Conservation (phyloP, 2,797 vertebrate species). For the Onychomys leucogaster region DNA sequence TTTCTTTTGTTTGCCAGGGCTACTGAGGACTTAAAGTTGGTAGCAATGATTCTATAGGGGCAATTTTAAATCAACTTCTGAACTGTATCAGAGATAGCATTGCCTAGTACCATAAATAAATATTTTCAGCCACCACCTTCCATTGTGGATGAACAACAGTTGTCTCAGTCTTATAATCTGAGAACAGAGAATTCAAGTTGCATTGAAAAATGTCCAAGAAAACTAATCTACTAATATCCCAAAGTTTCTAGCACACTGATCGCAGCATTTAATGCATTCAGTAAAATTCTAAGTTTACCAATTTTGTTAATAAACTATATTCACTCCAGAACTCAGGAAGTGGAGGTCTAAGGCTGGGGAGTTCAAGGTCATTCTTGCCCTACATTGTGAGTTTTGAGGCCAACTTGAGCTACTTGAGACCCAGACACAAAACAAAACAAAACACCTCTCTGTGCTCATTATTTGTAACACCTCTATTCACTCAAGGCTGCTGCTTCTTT, state of each 20-base stretch:
- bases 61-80: conserved; percentile 40
- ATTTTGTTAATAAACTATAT: not conserved
- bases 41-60: not conserved
- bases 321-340: not conserved
- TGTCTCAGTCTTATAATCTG: not conserved
- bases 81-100: not conserved
- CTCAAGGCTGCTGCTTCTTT: not conserved
- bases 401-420: not conserved
- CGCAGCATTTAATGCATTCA: not conserved
- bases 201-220: not conserved
- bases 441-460: not conserved
- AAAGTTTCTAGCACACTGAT: not conserved
- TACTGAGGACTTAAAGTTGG: not conserved
- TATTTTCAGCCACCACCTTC: not conserved
- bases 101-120: not conserved
- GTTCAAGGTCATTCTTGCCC: not conserved
- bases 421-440: too few relatives aligned
- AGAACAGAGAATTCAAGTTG: conserved; percentile 3
- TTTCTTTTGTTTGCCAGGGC: conserved; percentile 12
- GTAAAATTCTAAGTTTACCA: conserved; percentile 8
- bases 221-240: not conserved
- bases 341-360: too few relatives aligned
- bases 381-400: not conserved
- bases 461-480: not conserved
- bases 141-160: not conserved